These are phyloP conservation scores for Autographa gamma DNA, from an alignment of 2,888 invertebrate species.

Conservation along the genomic window DNA sequence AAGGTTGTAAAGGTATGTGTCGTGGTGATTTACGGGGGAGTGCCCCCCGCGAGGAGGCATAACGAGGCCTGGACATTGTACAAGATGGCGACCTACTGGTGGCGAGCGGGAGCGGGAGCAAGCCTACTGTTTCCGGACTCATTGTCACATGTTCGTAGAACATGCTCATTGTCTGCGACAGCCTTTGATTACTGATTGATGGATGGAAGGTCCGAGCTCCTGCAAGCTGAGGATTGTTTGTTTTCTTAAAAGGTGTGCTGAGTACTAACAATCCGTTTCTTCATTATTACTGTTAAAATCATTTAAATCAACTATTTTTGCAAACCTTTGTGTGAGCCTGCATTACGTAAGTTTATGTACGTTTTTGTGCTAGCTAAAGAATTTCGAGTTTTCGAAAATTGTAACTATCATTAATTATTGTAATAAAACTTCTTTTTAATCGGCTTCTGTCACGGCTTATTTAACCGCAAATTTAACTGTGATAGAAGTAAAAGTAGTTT, in stretches of 20 bases:
- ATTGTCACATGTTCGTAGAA: slow-evolving; percentile 72
- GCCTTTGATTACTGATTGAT: slow-evolving; percentile 48
- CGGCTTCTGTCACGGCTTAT: too few species aligned
- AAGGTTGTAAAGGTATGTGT: slow-evolving; percentile 41
- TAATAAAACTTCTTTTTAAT: too few species aligned
- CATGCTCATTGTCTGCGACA: slow-evolving; percentile 41
- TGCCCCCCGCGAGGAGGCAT: slow-evolving; percentile 59
- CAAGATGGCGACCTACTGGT: slow-evolving; percentile 23
- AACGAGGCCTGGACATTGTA: slow-evolving; percentile 61
- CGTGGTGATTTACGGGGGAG: slow-evolving; percentile 56
- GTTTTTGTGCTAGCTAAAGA: too few species aligned
- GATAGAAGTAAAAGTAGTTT: too few species aligned
- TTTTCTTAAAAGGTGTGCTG: slow-evolving; percentile 7
- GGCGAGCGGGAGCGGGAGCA: slow-evolving; percentile 28
- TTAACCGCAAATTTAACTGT: too few species aligned
- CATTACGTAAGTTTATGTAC: too few species aligned
- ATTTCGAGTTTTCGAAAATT: too few species aligned
- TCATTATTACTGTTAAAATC: not conserved
- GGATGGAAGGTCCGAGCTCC: slow-evolving; percentile 44
- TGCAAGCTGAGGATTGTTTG: slow-evolving; percentile 34
- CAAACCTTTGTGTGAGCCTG: not conserved
- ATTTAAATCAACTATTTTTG: not conserved
- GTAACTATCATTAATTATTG: too few species aligned
- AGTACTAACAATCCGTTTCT: not conserved
- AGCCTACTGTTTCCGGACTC: slow-evolving; percentile 76